These are phyloP conservation scores for Microplitis deprimator DNA, from an alignment of 2,888 invertebrate genomes.

Conservation along the genomic window DNA sequence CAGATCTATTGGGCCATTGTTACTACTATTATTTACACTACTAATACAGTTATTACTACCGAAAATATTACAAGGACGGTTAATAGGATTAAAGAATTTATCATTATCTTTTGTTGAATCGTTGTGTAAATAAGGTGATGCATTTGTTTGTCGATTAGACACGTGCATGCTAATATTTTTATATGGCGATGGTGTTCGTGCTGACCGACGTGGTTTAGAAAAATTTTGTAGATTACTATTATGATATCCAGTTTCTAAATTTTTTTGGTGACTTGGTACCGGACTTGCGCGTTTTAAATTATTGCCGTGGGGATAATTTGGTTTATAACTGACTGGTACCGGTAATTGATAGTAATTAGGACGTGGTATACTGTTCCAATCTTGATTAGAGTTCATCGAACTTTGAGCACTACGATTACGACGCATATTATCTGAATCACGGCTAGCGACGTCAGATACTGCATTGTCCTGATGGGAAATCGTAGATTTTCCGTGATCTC, in stretches of 20 bases:
- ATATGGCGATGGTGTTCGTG: constrained; percentile 68
- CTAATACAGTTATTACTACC: constrained; percentile 44
- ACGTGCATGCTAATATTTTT: constrained; percentile 57
- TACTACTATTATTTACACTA: constrained; percentile 39
- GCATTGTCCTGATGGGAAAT: constrained; percentile 60
- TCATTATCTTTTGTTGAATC: constrained; percentile 66
- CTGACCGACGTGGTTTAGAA: constrained; percentile 53
- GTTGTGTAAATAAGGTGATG: constrained; percentile 62
- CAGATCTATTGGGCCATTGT: constrained; percentile 73
- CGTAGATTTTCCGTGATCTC: constrained; percentile 57
- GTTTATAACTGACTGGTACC: constrained; percentile 54
- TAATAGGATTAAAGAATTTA: constrained; percentile 69
- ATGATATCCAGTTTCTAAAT: constrained; percentile 60
- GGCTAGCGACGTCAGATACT: constrained; percentile 47
- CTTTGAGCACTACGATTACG: constrained; percentile 64
- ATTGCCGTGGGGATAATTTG: constrained; percentile 45
- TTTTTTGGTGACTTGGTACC: constrained; percentile 62
- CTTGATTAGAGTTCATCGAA: constrained; percentile 56
- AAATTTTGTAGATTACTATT: constrained; percentile 59
- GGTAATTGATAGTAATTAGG: constrained; percentile 54
- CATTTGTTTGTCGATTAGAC: constrained; percentile 56
- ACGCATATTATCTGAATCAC: constrained; percentile 64
- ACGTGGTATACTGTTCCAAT: constrained; percentile 56
- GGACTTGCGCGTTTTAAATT: constrained; percentile 65
- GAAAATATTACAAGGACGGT: constrained; percentile 44